Conservation (phyloP, 2,888 invertebrate genomes). For the Rugalucina vietnamica region DNA sequence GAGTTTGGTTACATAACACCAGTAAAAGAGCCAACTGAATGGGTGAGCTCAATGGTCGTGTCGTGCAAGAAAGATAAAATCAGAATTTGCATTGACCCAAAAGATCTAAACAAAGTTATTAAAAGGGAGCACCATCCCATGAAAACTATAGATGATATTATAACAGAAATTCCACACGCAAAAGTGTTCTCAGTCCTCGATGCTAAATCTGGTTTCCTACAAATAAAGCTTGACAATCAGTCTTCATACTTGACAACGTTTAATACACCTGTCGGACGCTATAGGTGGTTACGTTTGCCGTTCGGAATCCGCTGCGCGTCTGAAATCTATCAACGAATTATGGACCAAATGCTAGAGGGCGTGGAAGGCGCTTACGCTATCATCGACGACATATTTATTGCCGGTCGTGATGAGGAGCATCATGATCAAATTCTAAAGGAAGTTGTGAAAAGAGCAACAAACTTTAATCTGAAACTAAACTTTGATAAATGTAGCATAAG, state of each 20-base stretch:
- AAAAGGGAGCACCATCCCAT: constrained; percentile 66
- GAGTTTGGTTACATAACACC: constrained; percentile 27
- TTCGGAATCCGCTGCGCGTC: constrained; percentile 62
- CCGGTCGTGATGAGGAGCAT: constrained; percentile 47
- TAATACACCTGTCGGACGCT: constrained; percentile 65
- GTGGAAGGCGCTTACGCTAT: constrained; percentile 53
- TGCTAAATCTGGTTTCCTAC: constrained; percentile 62
- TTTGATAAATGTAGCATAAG: constrained; percentile 48
- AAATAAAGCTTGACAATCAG: constrained; percentile 60
- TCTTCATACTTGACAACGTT: constrained; percentile 58
- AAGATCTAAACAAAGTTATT: constrained; percentile 63
- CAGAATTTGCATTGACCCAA: constrained; percentile 62
- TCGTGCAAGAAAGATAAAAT: constrained; percentile 52
- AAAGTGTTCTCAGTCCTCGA: constrained; percentile 66
- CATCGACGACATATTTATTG: constrained; percentile 60
- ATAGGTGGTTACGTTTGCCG: constrained; percentile 61
- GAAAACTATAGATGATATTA: constrained; percentile 65
- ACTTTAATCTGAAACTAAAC: constrained; percentile 57
- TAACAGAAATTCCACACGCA: constrained; percentile 55
- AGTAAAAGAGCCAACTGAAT: constrained; percentile 60
- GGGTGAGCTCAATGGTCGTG: constrained; percentile 66
- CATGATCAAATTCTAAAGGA: too few species aligned
- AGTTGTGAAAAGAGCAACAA: too few species aligned
- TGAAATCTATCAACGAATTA: constrained; percentile 60
- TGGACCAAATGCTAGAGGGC: constrained; percentile 58